Percentiles rank a stretch among this genome's conserved stretches.
Conservation (phyloP, 2,113 vertebrate species). For the Clarias gariepinus region DNA sequence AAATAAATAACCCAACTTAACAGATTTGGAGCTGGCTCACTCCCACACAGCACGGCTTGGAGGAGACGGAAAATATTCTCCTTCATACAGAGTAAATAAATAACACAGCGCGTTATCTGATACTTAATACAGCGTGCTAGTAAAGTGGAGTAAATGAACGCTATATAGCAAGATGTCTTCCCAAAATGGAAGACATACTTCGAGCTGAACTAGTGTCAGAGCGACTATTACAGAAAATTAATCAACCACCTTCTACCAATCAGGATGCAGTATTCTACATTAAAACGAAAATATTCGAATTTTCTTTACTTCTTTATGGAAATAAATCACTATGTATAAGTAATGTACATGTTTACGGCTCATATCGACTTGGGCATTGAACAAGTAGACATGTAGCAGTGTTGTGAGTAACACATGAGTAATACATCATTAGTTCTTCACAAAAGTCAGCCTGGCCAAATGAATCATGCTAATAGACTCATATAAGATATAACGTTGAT, state of each 20-base stretch:
- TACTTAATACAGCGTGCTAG: not conserved
- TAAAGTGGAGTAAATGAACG: no score
- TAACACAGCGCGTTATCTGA: not conserved
- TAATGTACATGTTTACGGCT: no score
- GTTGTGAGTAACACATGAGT: not conserved
- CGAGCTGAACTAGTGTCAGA: not conserved
- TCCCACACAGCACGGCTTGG: slow-evolving; percentile 30
- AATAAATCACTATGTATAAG: not conserved
- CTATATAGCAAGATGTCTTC: no score
- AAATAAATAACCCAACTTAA: not conserved
- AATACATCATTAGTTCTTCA: not conserved
- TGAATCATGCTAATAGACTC: not conserved
- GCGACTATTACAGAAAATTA: no score
- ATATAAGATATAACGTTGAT: no score
- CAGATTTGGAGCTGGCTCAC: slow-evolving; percentile 23
- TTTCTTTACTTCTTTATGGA: not conserved
- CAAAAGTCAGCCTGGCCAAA: not conserved
- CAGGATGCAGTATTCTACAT: not conserved
- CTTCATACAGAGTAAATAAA: slow-evolving; percentile 11
- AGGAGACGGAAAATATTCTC: slow-evolving; percentile 8
- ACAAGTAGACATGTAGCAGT: not conserved
- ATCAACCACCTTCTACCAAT: not conserved
- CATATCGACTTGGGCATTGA: no score
- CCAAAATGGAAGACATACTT: no score
- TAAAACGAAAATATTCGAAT: not conserved